Percentiles rank a stretch among this genome's conserved stretches.
Evolutionary conservation across 2,797 vertebrate species (phyloP).

Genomic region (Otolemur crassicaudatus): DNA sequence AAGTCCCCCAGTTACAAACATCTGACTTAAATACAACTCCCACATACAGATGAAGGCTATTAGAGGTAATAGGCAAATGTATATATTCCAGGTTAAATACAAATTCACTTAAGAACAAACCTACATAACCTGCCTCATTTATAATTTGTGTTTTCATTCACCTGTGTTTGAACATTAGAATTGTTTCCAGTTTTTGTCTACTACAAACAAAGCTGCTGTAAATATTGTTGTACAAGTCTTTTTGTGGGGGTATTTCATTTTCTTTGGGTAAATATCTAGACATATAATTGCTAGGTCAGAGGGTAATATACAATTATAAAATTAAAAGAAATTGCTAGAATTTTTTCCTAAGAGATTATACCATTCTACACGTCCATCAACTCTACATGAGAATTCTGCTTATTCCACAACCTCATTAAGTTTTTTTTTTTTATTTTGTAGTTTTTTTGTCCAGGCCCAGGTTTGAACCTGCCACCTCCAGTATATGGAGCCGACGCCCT

Average conservation of each 20-base stretch:
- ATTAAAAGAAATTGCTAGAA: not conserved
- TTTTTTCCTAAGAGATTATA: not conserved
- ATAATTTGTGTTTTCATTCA: not conserved
- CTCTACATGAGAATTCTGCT: not conserved
- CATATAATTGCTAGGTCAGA: not conserved
- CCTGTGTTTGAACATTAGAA: not conserved
- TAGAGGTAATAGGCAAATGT: too few relatives aligned
- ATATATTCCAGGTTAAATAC: too few relatives aligned
- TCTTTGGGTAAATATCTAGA: not conserved
- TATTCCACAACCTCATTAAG: not conserved
- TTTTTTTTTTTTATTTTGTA: too few relatives aligned
- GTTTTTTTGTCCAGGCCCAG: too few relatives aligned
- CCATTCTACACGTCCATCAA: not conserved
- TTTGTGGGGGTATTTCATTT: not conserved
- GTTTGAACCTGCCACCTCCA: too few relatives aligned
- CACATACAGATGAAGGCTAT: too few relatives aligned
- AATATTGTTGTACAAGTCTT: not conserved
- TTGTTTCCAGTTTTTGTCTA: not conserved
- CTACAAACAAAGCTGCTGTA: not conserved
- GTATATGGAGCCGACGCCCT: too few relatives aligned
- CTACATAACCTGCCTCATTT: too few relatives aligned
- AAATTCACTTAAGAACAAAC: too few relatives aligned
- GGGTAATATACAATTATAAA: not conserved
- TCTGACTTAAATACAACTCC: too few relatives aligned
- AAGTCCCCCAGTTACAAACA: too few relatives aligned